phyloP scores from a whole-genome alignment of 2,888 invertebrate genomes.

The Latheticus oryzae region DNA sequence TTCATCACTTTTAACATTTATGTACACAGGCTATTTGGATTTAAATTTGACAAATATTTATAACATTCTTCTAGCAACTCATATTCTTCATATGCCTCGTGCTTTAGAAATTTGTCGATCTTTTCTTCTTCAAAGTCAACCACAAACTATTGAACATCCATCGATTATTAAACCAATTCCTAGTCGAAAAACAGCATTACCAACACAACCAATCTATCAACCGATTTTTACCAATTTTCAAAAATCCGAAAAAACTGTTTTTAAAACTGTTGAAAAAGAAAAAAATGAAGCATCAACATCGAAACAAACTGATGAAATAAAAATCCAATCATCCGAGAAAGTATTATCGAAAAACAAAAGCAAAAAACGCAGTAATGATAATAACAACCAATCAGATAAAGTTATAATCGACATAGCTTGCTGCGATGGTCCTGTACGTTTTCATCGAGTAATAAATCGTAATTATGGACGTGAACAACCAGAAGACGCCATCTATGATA shows the following conservation, averaged over 20 bases:
- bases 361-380: conserved; percentile 39
- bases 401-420: conserved; percentile 88
- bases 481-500: conserved; percentile 53
- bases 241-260: conserved; percentile 62
- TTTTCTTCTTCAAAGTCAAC: conserved; percentile 70
- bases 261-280: conserved; percentile 50
- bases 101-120: conserved; percentile 77
- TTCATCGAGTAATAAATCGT: conserved; percentile 86
- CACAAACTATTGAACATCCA: conserved; percentile 10
- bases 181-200: conserved; percentile 63
- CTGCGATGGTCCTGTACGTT: conserved; percentile 90
- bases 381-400: conserved; percentile 60
- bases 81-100: conserved; percentile 79
- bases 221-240: conserved; percentile 51
- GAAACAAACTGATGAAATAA: conserved; percentile 35
- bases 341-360: conserved; percentile 39
- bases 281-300: conserved; percentile 49
- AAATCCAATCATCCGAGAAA: conserved; percentile 33
- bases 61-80: conserved; percentile 77
- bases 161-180: conserved; percentile 70
- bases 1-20: conserved; percentile 76
- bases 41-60: conserved; percentile 78
- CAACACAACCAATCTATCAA: conserved; percentile 52
- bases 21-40: conserved; percentile 80
- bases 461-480: conserved; percentile 72